Conservation (phyloP, 2,797 vertebrate genomes). For the Pseudochaenichthys georgianus region DNA sequence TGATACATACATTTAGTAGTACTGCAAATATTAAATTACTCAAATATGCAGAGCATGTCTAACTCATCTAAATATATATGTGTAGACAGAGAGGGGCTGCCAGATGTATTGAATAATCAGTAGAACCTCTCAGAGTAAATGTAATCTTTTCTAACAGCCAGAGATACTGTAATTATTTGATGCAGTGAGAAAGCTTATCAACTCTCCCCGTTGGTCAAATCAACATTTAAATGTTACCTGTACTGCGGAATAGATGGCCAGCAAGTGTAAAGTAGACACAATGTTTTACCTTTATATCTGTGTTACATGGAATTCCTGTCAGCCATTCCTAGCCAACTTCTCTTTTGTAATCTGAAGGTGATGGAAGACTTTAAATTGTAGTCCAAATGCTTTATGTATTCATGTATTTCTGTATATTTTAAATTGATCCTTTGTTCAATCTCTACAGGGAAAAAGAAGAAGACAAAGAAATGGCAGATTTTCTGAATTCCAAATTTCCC, state of each 20-base stretch:
- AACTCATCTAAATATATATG: neutral
- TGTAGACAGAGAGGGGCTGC: neutral
- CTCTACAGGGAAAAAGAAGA: slow-evolving; percentile 89
- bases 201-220: slow-evolving; percentile 10
- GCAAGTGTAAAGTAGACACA: neutral
- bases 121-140: slow-evolving; percentile 10
- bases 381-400: neutral
- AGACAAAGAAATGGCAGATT: slow-evolving; percentile 94
- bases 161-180: slow-evolving; percentile 2
- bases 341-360: neutral
- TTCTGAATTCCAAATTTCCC: slow-evolving; percentile 89
- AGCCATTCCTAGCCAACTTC: neutral
- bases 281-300: neutral
- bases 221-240: no score
- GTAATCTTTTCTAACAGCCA: slow-evolving; percentile 16
- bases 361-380: neutral
- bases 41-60: neutral
- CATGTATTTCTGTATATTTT: neutral
- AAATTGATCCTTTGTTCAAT: slow-evolving; percentile 10
- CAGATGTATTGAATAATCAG: slow-evolving; percentile 5
- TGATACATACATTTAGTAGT: neutral
- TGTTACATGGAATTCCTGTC: neutral
- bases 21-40: neutral
- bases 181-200: slow-evolving; percentile 1
- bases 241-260: neutral